Percentiles rank a stretch among this genome's conserved stretches.
These are phyloP conservation scores for Onychorhynchus coronatus DNA, from an alignment of 2,113 vertebrate species.

Conservation along the genomic window DNA sequence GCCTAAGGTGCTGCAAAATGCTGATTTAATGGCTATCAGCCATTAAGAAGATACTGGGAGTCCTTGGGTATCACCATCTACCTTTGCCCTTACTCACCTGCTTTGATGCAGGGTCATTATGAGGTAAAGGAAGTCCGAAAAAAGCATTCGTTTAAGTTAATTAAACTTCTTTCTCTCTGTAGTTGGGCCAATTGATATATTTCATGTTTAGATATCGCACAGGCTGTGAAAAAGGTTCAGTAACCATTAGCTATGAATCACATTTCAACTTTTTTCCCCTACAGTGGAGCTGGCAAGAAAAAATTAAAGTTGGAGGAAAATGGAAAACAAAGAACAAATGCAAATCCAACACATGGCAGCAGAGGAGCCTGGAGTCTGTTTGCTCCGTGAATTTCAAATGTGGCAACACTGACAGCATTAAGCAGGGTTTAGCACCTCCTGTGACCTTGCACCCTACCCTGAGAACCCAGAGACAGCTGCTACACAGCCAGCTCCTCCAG, in stretches of 20 bases:
- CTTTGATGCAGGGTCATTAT: background rate
- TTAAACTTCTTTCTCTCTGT: background rate
- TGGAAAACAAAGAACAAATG: background rate
- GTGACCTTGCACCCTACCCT: fast-evolving
- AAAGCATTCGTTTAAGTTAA: background rate
- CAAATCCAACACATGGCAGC: background rate
- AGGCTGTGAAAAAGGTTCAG: background rate
- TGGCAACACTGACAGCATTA: background rate
- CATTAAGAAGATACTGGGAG: background rate
- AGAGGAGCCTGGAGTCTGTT: background rate
- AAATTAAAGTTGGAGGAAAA: background rate
- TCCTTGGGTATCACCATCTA: background rate
- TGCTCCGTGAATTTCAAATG: background rate
- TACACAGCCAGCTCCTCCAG: background rate
- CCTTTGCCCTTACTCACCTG: background rate
- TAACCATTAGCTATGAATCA: background rate
- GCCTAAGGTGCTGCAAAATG: background rate
- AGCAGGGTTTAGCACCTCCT: background rate
- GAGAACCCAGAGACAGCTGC: background rate
- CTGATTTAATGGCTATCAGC: background rate
- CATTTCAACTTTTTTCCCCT: background rate
- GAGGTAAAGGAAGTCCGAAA: background rate
- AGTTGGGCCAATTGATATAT: background rate
- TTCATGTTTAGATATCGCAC: background rate
- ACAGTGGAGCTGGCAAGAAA: background rate